These are phyloP conservation scores for Dryococelus australis DNA, from an alignment of 2,888 invertebrate species.

Conservation along the genomic window DNA sequence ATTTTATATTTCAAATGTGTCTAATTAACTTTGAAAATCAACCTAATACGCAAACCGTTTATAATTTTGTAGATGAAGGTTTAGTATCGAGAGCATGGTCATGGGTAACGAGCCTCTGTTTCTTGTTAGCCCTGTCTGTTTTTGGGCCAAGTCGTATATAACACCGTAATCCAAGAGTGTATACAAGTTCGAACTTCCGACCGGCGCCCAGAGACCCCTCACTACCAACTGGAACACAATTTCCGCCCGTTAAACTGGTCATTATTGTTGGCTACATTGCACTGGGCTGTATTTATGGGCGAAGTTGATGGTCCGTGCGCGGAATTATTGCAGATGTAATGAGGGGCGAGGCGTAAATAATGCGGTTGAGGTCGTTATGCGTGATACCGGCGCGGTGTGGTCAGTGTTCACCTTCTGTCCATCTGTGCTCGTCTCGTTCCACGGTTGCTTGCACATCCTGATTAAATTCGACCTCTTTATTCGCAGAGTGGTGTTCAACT, in stretches of 20 bases:
- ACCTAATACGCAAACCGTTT: too few relatives aligned
- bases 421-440: not conserved
- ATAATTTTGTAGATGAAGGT: too few relatives aligned
- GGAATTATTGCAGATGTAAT: not conserved
- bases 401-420: not conserved
- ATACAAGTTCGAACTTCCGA: not conserved
- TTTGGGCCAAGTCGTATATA: too few relatives aligned
- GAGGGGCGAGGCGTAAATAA: not conserved
- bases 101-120: too few relatives aligned
- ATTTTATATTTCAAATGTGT: too few relatives aligned
- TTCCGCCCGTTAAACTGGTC: not conserved
- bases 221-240: not conserved
- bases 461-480: not conserved
- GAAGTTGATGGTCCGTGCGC: not conserved
- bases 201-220: not conserved
- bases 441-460: not conserved
- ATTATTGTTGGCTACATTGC: not conserved
- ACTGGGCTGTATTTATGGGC: not conserved
- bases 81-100: too few relatives aligned
- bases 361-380: not conserved
- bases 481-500: too few relatives aligned
- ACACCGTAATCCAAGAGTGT: too few relatives aligned
- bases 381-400: too few relatives aligned
- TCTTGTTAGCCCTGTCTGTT: too few relatives aligned
- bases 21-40: too few relatives aligned